Conservation (phyloP, 1,140 invertebrate genomes). For the Thrips palmi region DNA sequence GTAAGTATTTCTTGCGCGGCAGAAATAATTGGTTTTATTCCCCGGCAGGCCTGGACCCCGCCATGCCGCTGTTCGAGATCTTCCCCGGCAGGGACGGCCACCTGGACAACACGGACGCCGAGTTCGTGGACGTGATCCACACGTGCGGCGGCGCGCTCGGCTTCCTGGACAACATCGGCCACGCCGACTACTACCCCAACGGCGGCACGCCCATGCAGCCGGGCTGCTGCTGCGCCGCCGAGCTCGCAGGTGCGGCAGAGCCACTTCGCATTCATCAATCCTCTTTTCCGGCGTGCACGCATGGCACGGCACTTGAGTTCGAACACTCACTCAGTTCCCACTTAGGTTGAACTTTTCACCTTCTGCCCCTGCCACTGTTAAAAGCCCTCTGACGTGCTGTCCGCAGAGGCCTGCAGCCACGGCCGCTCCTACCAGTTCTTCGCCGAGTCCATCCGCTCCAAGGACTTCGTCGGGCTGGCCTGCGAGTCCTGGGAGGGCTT, state of each 20-base stretch:
- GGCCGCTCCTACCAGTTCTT: constrained; percentile 44
- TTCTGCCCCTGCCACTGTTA: too few species aligned
- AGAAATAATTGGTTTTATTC: constrained; percentile 1
- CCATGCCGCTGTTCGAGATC: constrained; percentile 24
- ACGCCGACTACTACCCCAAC: constrained; percentile 43
- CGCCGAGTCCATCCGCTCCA: constrained; percentile 38
- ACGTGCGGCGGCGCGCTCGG: constrained; percentile 34
- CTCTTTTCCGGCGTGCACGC: neutral
- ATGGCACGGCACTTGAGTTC: neutral
- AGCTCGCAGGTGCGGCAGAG: neutral
- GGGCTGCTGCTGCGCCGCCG: constrained; percentile 28
- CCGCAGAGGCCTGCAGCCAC: constrained; percentile 55
- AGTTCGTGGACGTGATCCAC: constrained; percentile 38
- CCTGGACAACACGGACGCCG: constrained; percentile 23
- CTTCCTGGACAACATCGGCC: constrained; percentile 28
- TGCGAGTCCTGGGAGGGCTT: constrained; percentile 10
- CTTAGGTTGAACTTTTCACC: neutral
- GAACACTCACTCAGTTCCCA: neutral
- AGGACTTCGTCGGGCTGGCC: constrained; percentile 23
- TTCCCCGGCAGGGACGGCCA: constrained; percentile 15
- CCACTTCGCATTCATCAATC: neutral
- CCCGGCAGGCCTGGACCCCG: constrained; percentile 19
- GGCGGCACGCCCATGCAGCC: constrained; percentile 35
- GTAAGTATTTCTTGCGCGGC: too few species aligned
- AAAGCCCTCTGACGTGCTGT: too few species aligned